These are phyloP conservation scores for Drosophila ananassae DNA, from an alignment of 1,140 invertebrate genomes.

Conservation along the genomic window DNA sequence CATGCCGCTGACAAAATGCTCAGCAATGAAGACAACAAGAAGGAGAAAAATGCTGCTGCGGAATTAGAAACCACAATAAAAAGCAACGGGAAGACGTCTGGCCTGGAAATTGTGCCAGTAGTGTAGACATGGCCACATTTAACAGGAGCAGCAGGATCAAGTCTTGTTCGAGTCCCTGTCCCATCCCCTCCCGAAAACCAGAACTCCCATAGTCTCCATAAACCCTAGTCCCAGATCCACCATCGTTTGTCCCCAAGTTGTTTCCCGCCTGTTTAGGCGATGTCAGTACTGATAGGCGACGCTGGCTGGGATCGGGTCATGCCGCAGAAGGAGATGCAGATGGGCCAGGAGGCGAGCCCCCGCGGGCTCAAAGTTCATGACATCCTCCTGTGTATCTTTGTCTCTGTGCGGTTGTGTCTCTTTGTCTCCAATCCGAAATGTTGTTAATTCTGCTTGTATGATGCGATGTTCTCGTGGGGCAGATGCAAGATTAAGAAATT, in stretches of 20 bases:
- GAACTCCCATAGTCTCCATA: not conserved
- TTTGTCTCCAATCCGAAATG: constrained; percentile 14
- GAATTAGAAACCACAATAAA: constrained; percentile 54
- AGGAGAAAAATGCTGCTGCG: constrained; percentile 44
- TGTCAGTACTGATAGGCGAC: constrained; percentile 69
- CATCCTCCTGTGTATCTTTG: constrained; percentile 29
- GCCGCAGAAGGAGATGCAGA: constrained; percentile 33
- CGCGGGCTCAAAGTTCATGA: constrained; percentile 64
- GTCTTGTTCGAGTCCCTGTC: constrained; percentile 46
- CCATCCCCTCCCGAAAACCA: not conserved
- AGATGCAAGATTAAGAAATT: constrained; percentile 71
- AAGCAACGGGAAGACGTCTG: constrained; percentile 54
- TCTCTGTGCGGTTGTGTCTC: not conserved
- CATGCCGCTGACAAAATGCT: constrained; percentile 80
- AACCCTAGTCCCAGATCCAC: not conserved
- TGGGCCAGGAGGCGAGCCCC: constrained; percentile 27
- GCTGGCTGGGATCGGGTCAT: constrained; percentile 60
- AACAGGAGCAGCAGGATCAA: constrained; percentile 81
- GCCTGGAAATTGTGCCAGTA: constrained; percentile 74
- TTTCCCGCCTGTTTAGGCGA: constrained; percentile 57
- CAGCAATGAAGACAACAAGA: constrained; percentile 61
- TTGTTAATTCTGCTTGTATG: constrained; percentile 62
- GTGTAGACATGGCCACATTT: constrained; percentile 65
- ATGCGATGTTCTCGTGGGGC: constrained; percentile 50
- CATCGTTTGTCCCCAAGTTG: constrained; percentile 24